Evolutionary conservation across 2,797 vertebrate genomes (phyloP), one percentile per base, ranked within the genome.

Genomic region (Naso thynnoides): DNA sequence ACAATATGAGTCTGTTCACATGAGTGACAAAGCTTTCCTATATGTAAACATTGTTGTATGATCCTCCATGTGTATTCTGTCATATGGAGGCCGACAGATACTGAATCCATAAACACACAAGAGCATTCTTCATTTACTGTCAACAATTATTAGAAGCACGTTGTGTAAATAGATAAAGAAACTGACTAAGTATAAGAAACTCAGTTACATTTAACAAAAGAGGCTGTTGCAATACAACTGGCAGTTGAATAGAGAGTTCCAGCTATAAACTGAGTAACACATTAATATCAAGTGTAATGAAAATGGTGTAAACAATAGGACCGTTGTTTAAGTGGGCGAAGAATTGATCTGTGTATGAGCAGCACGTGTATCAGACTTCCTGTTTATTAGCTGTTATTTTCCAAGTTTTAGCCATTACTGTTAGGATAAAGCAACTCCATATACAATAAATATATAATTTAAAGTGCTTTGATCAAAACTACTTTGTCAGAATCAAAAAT

Each of bases 1-100:
- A 50, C 53, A 60, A 50, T 61, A 61, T 16, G 56, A 70, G 31
- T 58, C 49, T 67, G 72, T 75, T 79, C 63, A 75, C 76, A 73
- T 67, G 73, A 66, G 44, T 15, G 31, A 73, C 39, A 70, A 73
- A 70, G 52, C 69, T 29, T 27, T 47, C 62, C 41, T 54, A 55
- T 45, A 54, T 44, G 27, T 68, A 72, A 80, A 79, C 47, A 60
- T 5, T 45, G 38, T 27, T 52, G 42, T 23, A 47, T 38, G 19
- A 72, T 70, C 54, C 36, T 61, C 41, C 11, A 9, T 77, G 60
- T 73, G 13, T 69, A 7, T 55, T 71, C 47, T 68, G 23, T 61
- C 59, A 29, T 44, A 49, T 72, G 9, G 33, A 65, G n/a, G 53
- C n/a, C 36, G 24, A 60, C 11, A 75, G 48, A 70, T 19, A 39